Evolutionary conservation across 2,888 invertebrate species (phyloP), one percentile per base, ranked within the genome.

Genomic region (Cheilosia pagana): DNA sequence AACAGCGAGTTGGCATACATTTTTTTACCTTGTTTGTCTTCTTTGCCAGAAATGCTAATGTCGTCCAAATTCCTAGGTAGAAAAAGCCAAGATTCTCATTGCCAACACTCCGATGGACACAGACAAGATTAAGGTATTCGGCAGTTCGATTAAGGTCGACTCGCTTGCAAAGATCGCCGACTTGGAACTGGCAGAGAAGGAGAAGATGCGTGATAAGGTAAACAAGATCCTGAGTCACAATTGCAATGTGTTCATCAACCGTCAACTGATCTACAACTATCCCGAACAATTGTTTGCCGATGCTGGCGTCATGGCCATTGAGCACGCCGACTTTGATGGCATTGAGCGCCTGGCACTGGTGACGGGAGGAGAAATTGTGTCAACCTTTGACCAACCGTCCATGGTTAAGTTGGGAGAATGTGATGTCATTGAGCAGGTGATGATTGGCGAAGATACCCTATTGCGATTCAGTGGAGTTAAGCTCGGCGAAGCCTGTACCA

Each of bases 21-120:
- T 21, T 21, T 59, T 21, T 59, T 21, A 14, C 10, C n/a, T 35
- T 21, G 10, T 12, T 12, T 21, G 10, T 19, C 1, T 21, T 5
- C 1, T 39, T 41, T 43, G 21, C n/a, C 7, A 19, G 14, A 28
- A 35, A 55, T 16, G 12, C 35, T 60, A 70, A 79, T 45, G 19
- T 14, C 52, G 14, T 21, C 10, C 14, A 4, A 62, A 65, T 85
- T 87, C 70, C 8, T 63, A 91, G 91, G 90, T 99, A 87, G 98
- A 98, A 90, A 98, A 99, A 90, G 99, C 99, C 1, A 96, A 95
- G 90, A 99, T 99, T 90, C 94, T 99, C 25, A 98, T 99, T 89
- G 99, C 99, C 12, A 99, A 99, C 92, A 99, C 99, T 10, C 98
- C 99, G 0, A 99, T 99, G 99, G 99, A 99, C 93, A 98, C 99